Percentiles rank a stretch among this genome's conserved stretches.
Conservation (phyloP, 2,888 invertebrate species). For the Euproctis similis region DNA sequence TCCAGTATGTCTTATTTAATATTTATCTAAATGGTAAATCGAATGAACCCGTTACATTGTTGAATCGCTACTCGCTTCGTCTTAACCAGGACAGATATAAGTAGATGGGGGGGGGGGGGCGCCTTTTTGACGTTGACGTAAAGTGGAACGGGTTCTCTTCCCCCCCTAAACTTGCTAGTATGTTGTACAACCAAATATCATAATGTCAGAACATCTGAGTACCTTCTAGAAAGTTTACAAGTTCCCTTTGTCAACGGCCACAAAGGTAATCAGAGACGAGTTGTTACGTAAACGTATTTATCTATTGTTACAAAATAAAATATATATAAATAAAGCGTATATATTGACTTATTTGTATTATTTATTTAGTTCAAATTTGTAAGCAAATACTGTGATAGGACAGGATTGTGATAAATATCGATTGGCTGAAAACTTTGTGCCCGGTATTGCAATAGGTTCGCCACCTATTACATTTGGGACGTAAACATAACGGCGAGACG, state of each 20-base stretch:
- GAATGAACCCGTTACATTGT: neutral
- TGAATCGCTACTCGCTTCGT: constrained; percentile 1
- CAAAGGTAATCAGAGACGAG: constrained; percentile 5
- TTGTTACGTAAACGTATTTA: neutral
- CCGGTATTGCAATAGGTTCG: too few species aligned
- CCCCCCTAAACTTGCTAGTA: constrained; percentile 13
- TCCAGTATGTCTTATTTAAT: too few species aligned
- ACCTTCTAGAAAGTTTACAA: constrained; percentile 6
- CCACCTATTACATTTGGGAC: too few species aligned
- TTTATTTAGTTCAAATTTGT: too few species aligned
- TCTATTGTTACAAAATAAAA: neutral
- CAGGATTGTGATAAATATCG: too few species aligned
- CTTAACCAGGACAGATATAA: constrained; percentile 3
- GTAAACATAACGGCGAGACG: too few species aligned
- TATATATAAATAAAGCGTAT: too few species aligned
- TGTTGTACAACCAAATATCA: constrained; percentile 7
- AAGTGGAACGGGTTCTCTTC: constrained; percentile 15
- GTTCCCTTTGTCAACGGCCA: constrained; percentile 9
- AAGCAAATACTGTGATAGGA: too few species aligned
- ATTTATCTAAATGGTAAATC: too few species aligned
- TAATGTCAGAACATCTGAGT: constrained; percentile 5
- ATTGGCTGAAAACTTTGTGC: too few species aligned
- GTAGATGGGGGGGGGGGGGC: constrained; percentile 6
- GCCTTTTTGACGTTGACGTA: constrained; percentile 15
- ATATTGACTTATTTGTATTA: too few species aligned